Base-by-base conservation (phyloP, 2,888 invertebrate species). In the Pristionchus japonicus region DNA sequence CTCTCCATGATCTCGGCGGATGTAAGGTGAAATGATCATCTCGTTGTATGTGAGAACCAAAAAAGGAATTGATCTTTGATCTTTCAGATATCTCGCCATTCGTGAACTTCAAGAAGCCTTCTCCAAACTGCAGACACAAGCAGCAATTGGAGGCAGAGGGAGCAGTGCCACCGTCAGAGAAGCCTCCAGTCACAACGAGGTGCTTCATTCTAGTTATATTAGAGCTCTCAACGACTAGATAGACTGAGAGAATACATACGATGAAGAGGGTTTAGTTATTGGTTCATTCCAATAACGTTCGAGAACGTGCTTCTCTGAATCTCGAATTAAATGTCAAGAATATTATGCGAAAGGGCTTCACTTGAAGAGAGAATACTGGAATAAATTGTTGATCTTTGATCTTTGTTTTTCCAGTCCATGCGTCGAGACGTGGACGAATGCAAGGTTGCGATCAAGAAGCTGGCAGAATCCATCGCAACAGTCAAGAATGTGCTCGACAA, bases 61-160 rank as follows among this genome's bases (percentile, higher is more conserved):
- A 4, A 67, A 15, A 67, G 23, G 67, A 15, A 2, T 13, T 57
- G 67, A 67, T 31, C 67, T 67, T 67, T 67, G 67, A 74, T 40
- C 20, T 40, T 74, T 15, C 37, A 93, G 93, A 87, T 94, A 93
- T 70, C 80, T 93, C 64, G 94, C 94, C 2, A 92, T 94, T 31
- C 92, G 92, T 37, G 94, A 94, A 80, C 91, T 94, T 1, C 94
- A 94, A 89, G 94, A 94, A n/a, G 94, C 93, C 9, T 93, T 93
- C 84, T 90, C 91, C 27, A 91, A 91, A 49, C 90, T 93, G 11
- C 91, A 91, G 49, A 86, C 83, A 47, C 86, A 61, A 1, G 47
- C 88, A 4, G 67, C 82, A 37, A 34, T 37, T 13, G 86, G 52
- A 27, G 83, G 89, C n/a, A 40, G 88, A 64, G 43, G 85, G n/a